Evolutionary conservation across 2,113 vertebrate species (phyloP), one percentile per base, ranked within the genome.

Genomic region (Tragelaphus scriptus): DNA sequence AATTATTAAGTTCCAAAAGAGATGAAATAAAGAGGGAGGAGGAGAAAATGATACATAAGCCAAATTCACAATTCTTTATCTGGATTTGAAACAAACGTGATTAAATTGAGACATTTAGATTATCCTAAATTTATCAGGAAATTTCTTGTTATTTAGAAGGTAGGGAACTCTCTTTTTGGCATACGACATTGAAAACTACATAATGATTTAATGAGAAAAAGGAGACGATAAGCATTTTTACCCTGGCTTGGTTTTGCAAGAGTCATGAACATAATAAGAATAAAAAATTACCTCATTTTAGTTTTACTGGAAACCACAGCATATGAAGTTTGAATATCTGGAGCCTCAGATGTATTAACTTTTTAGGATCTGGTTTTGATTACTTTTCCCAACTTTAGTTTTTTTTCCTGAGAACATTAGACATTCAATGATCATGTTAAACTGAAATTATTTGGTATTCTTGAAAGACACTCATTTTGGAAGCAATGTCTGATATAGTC

Each of bases 271-370:
- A 80, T 90, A 94, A 71, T 55, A 96, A 86, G 55, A 88, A 77
- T 92, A 75, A 96, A 84, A 94, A 30, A 94, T 90, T 90, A 96
- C 96, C 95, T 98, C 26, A 96, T 91, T 97, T 97, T 90, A 65
- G 28, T 97, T 98, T 98, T 95, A 85, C 89, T 97, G 97, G 97
- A 97, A 98, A 91, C 71, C 47, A 92, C 71, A 93, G 81, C 71
- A 95, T 63, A 53, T 44, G 44, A n/a, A 93, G 80, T 79, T 85
- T 59, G 32, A 23, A 13, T 68, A 53, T 93, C 91, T 95, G 25
- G 13, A 92, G 21, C n/a, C 65, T 96, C 23, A 96, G 89, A 96
- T 94, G 53, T 96, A 94, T n/a, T 96, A 85, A 87, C 65, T 97
- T 40, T 79, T 86, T 82, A 93, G 84, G n/a, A 95, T 86, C 96